A percentile compares a stretch with the other conserved stretches of the same genome.
phyloP scores from a whole-genome alignment of 2,888 invertebrate genomes.

The Omphaloscelis lunosa region DNA sequence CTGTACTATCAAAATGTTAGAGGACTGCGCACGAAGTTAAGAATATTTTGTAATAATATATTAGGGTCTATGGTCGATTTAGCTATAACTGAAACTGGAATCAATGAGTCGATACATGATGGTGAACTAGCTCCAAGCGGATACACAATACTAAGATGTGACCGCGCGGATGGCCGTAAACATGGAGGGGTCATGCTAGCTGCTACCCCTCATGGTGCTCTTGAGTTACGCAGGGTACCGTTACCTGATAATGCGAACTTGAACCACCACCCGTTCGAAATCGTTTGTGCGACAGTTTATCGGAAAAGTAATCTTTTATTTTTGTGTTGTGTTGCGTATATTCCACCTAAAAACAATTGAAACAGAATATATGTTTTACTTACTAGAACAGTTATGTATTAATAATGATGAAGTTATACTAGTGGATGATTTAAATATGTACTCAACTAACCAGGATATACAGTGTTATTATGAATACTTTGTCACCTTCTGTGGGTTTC shows the following conservation, averaged over 20 bases:
- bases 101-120: background rate
- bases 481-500: background rate
- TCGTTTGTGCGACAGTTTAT: too few relatives aligned
- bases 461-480: background rate
- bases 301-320: background rate
- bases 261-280: background rate
- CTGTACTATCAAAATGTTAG: too few relatives aligned
- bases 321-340: background rate
- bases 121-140: background rate
- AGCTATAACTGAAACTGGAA: background rate
- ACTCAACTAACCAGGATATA: background rate
- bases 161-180: background rate
- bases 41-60: too few relatives aligned
- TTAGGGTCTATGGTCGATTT: background rate
- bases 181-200: too few relatives aligned
- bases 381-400: too few relatives aligned
- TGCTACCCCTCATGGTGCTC: too few relatives aligned
- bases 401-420: too few relatives aligned
- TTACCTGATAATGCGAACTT: background rate
- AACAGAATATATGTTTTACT: background rate
- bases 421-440: background rate
- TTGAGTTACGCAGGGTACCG: too few relatives aligned
- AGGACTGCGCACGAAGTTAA: too few relatives aligned
- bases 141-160: background rate
- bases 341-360: background rate